Evolutionary conservation across 2,113 vertebrate genomes (phyloP).

Genomic region (Lasiurus borealis): DNA sequence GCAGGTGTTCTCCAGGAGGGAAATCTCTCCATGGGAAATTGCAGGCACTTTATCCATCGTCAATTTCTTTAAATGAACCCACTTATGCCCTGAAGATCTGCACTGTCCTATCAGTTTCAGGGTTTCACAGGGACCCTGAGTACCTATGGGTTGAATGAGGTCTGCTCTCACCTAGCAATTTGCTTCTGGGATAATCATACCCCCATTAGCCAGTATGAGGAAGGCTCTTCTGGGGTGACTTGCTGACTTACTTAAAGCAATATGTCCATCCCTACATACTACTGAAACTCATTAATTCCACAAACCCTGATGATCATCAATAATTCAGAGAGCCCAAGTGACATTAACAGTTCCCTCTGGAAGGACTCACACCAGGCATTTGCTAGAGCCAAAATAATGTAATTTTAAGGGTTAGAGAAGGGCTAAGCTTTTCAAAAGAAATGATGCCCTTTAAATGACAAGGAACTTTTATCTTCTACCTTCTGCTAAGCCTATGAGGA

Average conservation of each 20-base stretch:
- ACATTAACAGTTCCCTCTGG: conserved; percentile 81
- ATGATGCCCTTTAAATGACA: conserved; percentile 70
- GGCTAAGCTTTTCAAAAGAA: conserved; percentile 80
- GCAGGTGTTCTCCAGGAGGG: background rate
- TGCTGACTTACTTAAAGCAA: conserved; percentile 61
- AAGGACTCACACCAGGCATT: conserved; percentile 79
- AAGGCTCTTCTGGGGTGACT: background rate
- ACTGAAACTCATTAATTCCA: conserved; percentile 59
- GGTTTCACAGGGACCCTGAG: background rate
- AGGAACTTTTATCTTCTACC: conserved; percentile 69
- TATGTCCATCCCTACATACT: background rate
- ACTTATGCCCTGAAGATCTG: background rate
- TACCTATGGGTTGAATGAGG: background rate
- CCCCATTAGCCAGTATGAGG: background rate
- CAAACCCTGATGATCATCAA: conserved; percentile 82
- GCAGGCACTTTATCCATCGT: background rate
- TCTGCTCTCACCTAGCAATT: background rate
- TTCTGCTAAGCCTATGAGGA: conserved; percentile 62
- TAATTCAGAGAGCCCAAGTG: conserved; percentile 85
- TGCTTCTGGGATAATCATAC: background rate
- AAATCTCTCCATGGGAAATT: background rate
- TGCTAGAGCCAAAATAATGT: conserved; percentile 81
- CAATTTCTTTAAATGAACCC: conserved; percentile 4
- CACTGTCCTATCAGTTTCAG: background rate
- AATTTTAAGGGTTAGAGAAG: conserved; percentile 79